Conservation (phyloP, 1,140 invertebrate genomes). For the Neodiprion lecontei region DNA sequence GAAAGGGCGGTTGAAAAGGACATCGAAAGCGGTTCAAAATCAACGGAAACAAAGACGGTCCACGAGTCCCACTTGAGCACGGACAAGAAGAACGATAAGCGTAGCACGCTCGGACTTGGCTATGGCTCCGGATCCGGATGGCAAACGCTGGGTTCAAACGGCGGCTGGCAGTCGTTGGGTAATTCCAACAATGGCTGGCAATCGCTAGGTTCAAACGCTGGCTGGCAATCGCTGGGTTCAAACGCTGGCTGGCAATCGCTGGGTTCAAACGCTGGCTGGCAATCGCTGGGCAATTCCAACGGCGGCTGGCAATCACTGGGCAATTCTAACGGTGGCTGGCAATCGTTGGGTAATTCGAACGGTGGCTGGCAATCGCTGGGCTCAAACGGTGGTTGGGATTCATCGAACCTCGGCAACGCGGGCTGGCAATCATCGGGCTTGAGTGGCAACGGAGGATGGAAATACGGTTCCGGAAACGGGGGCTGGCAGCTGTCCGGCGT, state of each 20-base stretch:
- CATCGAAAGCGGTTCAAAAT: slow-evolving; percentile 49
- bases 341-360: too few relatives aligned
- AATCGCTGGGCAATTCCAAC: neutral
- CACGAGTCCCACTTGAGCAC: slow-evolving; percentile 49
- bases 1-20: slow-evolving; percentile 56
- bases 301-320: neutral
- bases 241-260: neutral
- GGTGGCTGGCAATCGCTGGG: too few relatives aligned
- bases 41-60: slow-evolving; percentile 50
- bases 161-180: neutral
- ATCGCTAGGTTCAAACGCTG: too few relatives aligned
- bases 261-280: neutral
- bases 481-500: slow-evolving; percentile 29
- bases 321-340: too few relatives aligned
- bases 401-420: slow-evolving; percentile 18
- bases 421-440: slow-evolving; percentile 21
- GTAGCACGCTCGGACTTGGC: slow-evolving; percentile 15
- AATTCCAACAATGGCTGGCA: too few relatives aligned
- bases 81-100: slow-evolving; percentile 36
- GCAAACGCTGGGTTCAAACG: slow-evolving; percentile 37
- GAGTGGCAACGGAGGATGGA: slow-evolving; percentile 12
- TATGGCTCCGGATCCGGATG: slow-evolving; percentile 26
- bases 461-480: neutral
- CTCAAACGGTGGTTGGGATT: too few relatives aligned
- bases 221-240: too few relatives aligned